phyloP scores from a whole-genome alignment of 2,113 vertebrate species.

The Nestor notabilis region DNA sequence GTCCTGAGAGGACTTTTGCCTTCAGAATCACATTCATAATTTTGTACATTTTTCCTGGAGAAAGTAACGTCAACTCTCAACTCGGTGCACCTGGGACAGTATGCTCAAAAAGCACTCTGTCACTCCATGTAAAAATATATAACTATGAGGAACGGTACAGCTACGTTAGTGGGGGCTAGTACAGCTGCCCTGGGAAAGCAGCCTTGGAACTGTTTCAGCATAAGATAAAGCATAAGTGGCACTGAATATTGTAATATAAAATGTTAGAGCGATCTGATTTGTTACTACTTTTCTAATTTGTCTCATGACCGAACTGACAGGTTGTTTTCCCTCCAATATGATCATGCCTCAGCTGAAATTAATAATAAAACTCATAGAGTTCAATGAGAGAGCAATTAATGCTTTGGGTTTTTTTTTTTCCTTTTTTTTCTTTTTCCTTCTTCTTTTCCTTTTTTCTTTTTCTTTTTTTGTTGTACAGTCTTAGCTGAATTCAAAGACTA shows the following conservation, averaged over 20 bases:
- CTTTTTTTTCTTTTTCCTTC: too few relatives aligned
- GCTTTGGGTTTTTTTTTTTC: accelerated
- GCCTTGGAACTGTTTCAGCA: not conserved
- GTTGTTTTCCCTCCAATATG: not conserved
- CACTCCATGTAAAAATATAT: not conserved
- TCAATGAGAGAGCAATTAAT: not conserved
- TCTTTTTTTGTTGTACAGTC: too few relatives aligned
- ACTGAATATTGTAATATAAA: not conserved
- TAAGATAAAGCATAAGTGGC: not conserved
- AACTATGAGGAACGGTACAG: not conserved
- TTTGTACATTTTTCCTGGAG: not conserved
- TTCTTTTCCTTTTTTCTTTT: too few relatives aligned
- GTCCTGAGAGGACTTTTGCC: not conserved
- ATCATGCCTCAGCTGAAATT: not conserved
- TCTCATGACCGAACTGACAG: not conserved
- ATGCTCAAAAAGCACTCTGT: not conserved
- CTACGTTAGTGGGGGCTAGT: not conserved
- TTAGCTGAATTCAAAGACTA: not conserved
- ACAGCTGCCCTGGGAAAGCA: not conserved
- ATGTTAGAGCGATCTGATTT: not conserved
- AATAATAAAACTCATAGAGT: not conserved
- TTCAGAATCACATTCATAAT: not conserved
- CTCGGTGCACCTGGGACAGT: not conserved
- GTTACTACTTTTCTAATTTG: not conserved
- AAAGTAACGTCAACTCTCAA: not conserved